phyloP scores from a whole-genome alignment of 2,797 vertebrate species.

The Betta splendens region DNA sequence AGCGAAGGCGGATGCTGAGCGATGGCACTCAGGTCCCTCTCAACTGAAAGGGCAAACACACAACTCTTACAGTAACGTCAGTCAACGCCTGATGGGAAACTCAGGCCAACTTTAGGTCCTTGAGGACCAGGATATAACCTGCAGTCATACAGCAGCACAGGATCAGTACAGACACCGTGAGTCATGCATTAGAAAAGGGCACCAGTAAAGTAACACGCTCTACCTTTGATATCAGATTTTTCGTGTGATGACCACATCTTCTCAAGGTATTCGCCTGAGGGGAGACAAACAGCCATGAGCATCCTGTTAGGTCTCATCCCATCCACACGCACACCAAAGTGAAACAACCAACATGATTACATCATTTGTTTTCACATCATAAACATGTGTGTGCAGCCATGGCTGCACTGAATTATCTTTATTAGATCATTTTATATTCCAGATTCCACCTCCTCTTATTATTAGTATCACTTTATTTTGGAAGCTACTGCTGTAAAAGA shows the following conservation, averaged over 20 bases:
- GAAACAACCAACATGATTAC: not conserved
- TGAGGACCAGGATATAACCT: too few species aligned
- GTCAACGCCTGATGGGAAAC: too few species aligned
- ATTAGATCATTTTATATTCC: not conserved
- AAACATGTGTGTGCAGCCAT: not conserved
- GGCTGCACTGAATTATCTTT: not conserved
- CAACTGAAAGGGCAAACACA: constrained; percentile 80
- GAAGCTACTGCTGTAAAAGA: not conserved
- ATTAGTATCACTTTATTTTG: not conserved
- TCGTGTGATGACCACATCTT: constrained; percentile 77
- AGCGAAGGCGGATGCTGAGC: constrained; percentile 88
- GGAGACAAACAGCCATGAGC: not conserved
- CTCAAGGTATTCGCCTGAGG: constrained; percentile 73
- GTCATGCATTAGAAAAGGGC: too few species aligned
- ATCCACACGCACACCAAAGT: not conserved
- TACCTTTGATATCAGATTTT: constrained; percentile 78
- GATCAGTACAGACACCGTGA: too few species aligned
- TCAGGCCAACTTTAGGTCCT: too few species aligned
- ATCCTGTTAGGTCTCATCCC: too few species aligned
- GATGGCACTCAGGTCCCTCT: constrained; percentile 91
- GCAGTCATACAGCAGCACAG: too few species aligned
- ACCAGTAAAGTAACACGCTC: not conserved
- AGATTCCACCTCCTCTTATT: not conserved
- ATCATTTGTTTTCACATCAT: not conserved
- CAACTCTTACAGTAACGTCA: too few species aligned